These are phyloP conservation scores for Enteromius mattozi DNA, from an alignment of 2,797 vertebrate genomes.

Conservation along the genomic window DNA sequence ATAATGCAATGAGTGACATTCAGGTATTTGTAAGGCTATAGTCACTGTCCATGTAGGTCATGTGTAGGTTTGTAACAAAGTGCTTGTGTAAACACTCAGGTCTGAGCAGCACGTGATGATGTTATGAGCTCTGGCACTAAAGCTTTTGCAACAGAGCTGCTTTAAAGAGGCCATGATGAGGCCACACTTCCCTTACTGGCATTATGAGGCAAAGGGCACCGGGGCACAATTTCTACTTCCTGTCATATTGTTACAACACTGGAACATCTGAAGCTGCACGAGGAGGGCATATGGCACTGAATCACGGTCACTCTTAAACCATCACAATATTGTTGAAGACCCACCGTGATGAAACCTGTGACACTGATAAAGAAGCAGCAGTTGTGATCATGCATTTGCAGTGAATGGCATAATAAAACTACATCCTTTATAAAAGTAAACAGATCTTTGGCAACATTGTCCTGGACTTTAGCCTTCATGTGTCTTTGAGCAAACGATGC, in stretches of 20 bases:
- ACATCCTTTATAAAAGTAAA: not conserved
- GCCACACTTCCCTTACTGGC: constrained; percentile 28
- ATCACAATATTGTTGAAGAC: not conserved
- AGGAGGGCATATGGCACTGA: not conserved
- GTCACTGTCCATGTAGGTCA: not conserved
- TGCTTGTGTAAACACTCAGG: constrained; percentile 1
- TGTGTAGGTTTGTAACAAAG: not conserved
- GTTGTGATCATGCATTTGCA: not conserved
- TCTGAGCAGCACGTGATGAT: constrained; percentile 37
- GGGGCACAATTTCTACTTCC: constrained; percentile 19
- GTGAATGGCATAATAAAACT: constrained; percentile 1
- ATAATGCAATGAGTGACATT: not conserved
- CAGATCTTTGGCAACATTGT: not conserved
- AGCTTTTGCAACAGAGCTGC: constrained; percentile 22
- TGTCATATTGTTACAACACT: constrained; percentile 34
- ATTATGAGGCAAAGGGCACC: constrained; percentile 25
- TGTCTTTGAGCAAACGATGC: not conserved
- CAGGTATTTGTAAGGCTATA: not conserved
- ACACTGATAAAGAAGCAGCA: not conserved
- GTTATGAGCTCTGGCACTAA: not conserved
- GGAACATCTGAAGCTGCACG: not conserved
- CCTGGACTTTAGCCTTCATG: constrained; percentile 4
- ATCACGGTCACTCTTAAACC: constrained; percentile 34
- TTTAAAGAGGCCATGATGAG: not conserved
- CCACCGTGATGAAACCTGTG: not conserved